Conservation (phyloP, 2,797 vertebrate genomes). For the Scolopax bukidnonensis region DNA sequence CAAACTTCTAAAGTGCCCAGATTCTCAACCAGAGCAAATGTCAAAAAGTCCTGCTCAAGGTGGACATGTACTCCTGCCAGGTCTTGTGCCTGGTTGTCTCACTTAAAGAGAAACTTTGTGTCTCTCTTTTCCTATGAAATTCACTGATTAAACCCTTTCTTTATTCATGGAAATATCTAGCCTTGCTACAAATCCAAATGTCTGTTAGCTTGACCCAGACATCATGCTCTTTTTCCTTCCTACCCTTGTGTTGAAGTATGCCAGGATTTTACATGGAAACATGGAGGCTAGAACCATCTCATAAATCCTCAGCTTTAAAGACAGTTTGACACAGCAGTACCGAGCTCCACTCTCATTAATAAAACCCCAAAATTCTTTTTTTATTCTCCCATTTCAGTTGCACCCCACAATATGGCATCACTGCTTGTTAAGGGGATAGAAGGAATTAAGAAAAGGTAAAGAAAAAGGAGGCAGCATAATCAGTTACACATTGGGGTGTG, state of each 20-base stretch:
- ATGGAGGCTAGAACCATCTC: background rate
- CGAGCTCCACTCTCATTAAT: background rate
- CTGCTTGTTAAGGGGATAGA: background rate
- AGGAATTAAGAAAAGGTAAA: background rate
- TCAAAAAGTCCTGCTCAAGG: background rate
- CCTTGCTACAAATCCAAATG: background rate
- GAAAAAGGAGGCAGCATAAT: accelerated
- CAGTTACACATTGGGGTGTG: background rate
- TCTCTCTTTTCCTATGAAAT: background rate
- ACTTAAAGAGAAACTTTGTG: background rate
- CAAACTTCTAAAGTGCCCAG: background rate
- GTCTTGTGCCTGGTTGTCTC: background rate
- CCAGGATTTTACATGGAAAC: background rate
- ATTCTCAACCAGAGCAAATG: accelerated
- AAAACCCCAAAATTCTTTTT: background rate
- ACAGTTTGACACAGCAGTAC: background rate
- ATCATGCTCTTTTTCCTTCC: background rate
- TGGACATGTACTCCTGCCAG: background rate
- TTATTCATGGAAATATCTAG: background rate
- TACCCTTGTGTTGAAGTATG: background rate
- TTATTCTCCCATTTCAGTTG: background rate
- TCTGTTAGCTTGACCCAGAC: background rate
- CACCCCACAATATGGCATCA: background rate
- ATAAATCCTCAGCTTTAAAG: background rate
- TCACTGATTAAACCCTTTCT: background rate